Percentiles rank a stretch among this genome's conserved stretches.
Conservation (phyloP, 2,888 invertebrate species). For the Bimastos eiseni region DNA sequence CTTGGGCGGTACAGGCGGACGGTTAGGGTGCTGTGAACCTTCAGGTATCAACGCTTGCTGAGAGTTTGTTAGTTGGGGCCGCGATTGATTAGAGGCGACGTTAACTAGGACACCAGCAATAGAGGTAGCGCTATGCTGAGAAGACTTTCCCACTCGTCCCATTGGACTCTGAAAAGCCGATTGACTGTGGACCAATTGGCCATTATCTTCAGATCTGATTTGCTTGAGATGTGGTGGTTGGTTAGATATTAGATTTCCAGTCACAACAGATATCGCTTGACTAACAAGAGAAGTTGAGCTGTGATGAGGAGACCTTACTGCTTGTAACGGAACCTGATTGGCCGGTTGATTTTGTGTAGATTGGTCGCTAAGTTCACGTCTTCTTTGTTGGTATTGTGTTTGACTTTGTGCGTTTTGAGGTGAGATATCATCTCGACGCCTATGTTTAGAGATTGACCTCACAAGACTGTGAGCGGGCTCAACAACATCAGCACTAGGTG, state of each 20-base stretch:
- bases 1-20: background rate
- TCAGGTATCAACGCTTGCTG: background rate
- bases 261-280: too few species aligned
- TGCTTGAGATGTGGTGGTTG: too few species aligned
- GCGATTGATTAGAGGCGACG: background rate
- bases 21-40: background rate
- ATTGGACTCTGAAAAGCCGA: too few species aligned
- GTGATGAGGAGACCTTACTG: too few species aligned
- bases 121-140: too few species aligned
- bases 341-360: too few species aligned
- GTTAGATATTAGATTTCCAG: too few species aligned
- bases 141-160: too few species aligned
- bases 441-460: background rate
- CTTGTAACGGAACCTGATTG: too few species aligned
- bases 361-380: too few species aligned
- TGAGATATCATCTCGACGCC: background rate
- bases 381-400: background rate
- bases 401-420: background rate
- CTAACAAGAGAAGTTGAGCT: too few species aligned
- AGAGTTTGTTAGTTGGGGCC: background rate
- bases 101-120: background rate
- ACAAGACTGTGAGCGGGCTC: background rate
- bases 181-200: too few species aligned
- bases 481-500: background rate
- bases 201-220: background rate